Evolutionary conservation across 2,113 vertebrate genomes (phyloP).

Genomic region (Saccopteryx leptura): DNA sequence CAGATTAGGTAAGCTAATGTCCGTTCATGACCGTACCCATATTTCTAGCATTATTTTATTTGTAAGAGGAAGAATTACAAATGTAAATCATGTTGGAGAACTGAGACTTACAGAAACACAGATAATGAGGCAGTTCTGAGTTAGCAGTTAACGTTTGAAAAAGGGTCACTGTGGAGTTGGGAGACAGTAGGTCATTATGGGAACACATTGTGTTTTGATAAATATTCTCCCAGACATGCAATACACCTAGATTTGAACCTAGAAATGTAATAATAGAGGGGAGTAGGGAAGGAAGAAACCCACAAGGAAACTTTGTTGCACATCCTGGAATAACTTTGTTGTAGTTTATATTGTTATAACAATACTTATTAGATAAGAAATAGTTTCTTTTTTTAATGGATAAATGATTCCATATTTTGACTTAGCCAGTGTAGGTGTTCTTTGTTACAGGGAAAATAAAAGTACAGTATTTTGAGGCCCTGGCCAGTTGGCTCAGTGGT

Average conservation of each 20-base stretch:
- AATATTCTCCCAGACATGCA: neutral
- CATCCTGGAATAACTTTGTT: neutral
- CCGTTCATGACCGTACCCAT: neutral
- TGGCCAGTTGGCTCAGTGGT: too few species aligned
- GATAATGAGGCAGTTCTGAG: neutral
- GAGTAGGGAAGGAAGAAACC: neutral
- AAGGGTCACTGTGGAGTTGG: neutral
- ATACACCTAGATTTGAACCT: neutral
- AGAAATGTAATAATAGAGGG: neutral
- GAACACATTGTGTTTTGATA: neutral
- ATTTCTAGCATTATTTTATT: slow-evolving; percentile 11
- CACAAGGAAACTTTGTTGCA: neutral
- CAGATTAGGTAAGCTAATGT: neutral
- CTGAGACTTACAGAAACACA: slow-evolving; percentile 17
- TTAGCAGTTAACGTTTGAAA: slow-evolving; percentile 28
- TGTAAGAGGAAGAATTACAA: slow-evolving; percentile 19
- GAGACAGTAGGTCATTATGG: neutral
- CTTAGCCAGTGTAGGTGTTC: neutral
- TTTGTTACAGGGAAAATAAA: slow-evolving; percentile 61
- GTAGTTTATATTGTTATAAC: neutral
- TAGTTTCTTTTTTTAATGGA: neutral
- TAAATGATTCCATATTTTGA: slow-evolving; percentile 44
- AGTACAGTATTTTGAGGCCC: neutral
- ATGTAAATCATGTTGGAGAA: neutral
- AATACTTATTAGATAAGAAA: slow-evolving; percentile 7